Percentiles rank a stretch among this genome's conserved stretches.
These are phyloP conservation scores for Eristalis intricaria DNA, from an alignment of 2,888 invertebrate species.

Conservation along the genomic window DNA sequence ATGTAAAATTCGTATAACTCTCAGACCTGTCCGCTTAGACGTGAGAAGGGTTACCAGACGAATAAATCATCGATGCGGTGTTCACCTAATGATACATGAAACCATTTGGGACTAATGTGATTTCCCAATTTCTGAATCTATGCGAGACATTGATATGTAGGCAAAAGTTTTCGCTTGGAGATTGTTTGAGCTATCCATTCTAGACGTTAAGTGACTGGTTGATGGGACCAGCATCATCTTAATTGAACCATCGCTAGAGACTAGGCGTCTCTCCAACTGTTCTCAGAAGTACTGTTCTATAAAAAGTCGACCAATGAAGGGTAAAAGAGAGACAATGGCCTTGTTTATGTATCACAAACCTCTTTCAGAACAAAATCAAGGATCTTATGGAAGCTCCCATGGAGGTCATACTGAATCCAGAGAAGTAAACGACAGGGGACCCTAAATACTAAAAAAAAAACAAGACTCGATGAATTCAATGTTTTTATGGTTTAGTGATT, in stretches of 20 bases:
- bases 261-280: too few species aligned
- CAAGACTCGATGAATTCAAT: too few species aligned
- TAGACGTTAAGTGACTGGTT: background rate
- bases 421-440: too few species aligned
- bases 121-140: background rate
- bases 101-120: background rate
- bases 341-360: too few species aligned
- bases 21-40: background rate
- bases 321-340: too few species aligned
- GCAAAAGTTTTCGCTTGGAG: background rate
- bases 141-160: background rate
- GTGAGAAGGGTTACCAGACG: background rate
- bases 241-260: background rate
- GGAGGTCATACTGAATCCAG: too few species aligned
- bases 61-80: background rate
- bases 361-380: too few species aligned
- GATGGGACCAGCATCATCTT: background rate
- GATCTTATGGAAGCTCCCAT: too few species aligned
- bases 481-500: too few species aligned
- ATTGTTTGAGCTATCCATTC: background rate
- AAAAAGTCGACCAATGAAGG: too few species aligned
- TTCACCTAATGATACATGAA: background rate
- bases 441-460: too few species aligned
- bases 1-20: background rate
- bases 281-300: too few species aligned